Evolutionary conservation across 1,140 invertebrate genomes (phyloP).

Genomic region (Drosophila virilis): DNA sequence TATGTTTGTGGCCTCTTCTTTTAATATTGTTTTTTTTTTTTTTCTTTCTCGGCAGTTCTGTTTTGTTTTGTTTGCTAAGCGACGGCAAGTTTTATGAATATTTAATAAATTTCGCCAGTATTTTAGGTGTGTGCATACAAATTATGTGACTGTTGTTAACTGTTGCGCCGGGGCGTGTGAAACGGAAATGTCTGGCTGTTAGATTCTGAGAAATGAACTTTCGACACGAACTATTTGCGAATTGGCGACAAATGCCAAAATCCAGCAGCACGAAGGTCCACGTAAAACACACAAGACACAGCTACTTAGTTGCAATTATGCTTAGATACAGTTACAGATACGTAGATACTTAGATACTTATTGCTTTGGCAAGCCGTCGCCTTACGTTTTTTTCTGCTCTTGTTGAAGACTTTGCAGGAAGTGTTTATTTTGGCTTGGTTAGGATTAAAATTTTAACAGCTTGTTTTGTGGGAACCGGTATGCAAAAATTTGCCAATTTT

Average conservation of each 20-base stretch:
- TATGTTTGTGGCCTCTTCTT: slow-evolving; percentile 56
- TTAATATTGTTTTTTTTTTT: slow-evolving; percentile 19
- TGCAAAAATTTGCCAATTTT: slow-evolving; percentile 31
- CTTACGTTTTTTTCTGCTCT: neutral
- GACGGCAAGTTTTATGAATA: slow-evolving; percentile 55
- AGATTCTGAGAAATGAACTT: slow-evolving; percentile 48
- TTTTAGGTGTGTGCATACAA: slow-evolving; percentile 38
- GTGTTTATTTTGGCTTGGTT: neutral
- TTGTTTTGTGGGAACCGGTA: slow-evolving; percentile 39
- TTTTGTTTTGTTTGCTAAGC: slow-evolving; percentile 25
- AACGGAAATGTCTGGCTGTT: slow-evolving; percentile 61
- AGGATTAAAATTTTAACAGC: slow-evolving; percentile 26
- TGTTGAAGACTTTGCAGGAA: slow-evolving; percentile 4
- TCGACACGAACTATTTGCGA: slow-evolving; percentile 39
- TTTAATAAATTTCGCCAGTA: slow-evolving; percentile 65
- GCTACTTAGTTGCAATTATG: neutral
- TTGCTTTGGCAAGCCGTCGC: neutral
- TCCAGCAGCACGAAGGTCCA: neutral
- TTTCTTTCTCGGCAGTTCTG: slow-evolving; percentile 13
- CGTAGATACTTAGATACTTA: slow-evolving; percentile 4
- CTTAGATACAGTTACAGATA: neutral
- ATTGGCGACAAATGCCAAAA: slow-evolving; percentile 7
- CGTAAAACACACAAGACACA: neutral
- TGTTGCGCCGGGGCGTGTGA: slow-evolving; percentile 44
- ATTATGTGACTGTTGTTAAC: slow-evolving; percentile 26